phyloP scores from a whole-genome alignment of 2,888 invertebrate species.

The Tubulanus polymorphus region DNA sequence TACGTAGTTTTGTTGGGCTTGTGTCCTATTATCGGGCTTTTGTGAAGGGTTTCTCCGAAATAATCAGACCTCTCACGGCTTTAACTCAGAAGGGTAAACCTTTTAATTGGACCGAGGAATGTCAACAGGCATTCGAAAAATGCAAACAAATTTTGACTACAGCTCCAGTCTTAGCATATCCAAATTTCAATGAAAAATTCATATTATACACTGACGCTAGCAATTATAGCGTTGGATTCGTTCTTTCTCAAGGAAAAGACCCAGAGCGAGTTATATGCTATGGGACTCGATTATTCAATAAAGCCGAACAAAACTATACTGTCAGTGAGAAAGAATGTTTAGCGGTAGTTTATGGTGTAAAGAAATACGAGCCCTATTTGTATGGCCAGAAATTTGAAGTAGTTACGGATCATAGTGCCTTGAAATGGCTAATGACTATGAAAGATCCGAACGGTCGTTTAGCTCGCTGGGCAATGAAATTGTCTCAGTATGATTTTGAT shows the following conservation, averaged over 20 bases:
- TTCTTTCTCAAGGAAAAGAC: slow-evolving; percentile 9
- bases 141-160: neutral
- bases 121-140: neutral
- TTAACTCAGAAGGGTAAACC: slow-evolving; percentile 3
- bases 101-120: slow-evolving; percentile 9
- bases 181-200: neutral
- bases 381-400: slow-evolving; percentile 12
- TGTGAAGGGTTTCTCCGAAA: neutral
- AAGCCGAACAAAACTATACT: slow-evolving; percentile 6
- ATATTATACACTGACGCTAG: slow-evolving; percentile 4
- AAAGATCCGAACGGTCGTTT: slow-evolving; percentile 19
- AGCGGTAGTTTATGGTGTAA: neutral
- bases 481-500: slow-evolving; percentile 17
- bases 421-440: slow-evolving; percentile 17
- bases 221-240: slow-evolving; percentile 3
- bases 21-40: neutral
- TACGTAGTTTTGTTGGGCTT: neutral
- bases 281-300: neutral
- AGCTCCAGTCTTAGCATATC: slow-evolving; percentile 11
- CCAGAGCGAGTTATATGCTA: slow-evolving; percentile 8
- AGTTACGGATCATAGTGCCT: slow-evolving; percentile 14
- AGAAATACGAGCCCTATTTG: slow-evolving; percentile 7
- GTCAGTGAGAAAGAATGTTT: slow-evolving; percentile 7
- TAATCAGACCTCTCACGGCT: neutral
- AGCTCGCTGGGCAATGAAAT: slow-evolving; percentile 18